phyloP scores from a whole-genome alignment of 2,888 invertebrate genomes.

The Poecilus cupreus region DNA sequence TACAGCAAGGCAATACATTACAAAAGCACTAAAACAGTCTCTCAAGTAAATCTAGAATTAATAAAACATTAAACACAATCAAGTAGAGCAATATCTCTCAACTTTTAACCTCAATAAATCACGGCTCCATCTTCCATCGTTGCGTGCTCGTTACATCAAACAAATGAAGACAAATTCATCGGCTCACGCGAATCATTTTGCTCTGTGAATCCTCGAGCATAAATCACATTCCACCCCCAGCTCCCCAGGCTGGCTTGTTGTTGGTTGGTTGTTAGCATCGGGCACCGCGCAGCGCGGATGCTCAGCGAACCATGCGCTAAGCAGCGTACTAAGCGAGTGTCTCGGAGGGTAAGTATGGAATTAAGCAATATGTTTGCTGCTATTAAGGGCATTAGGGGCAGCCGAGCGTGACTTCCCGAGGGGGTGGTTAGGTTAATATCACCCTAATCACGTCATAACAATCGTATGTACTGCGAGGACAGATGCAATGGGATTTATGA shows the following conservation, averaged over 20 bases:
- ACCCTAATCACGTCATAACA: constrained; percentile 58
- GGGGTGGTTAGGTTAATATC: constrained; percentile 56
- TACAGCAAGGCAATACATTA: not conserved
- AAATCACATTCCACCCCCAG: constrained; percentile 44
- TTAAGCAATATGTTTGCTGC: constrained; percentile 73
- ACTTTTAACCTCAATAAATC: not conserved
- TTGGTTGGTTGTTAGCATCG: not conserved
- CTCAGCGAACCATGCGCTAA: not conserved
- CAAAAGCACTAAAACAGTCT: not conserved
- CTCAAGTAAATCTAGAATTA: not conserved
- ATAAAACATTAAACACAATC: not conserved
- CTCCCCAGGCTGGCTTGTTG: not conserved
- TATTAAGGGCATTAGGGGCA: constrained; percentile 68
- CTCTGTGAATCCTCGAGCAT: constrained; percentile 21
- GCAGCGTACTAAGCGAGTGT: not conserved
- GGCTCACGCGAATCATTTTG: constrained; percentile 7
- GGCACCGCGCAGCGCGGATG: no score
- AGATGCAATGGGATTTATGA: not conserved
- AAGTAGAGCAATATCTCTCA: not conserved
- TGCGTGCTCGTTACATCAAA: constrained; percentile 7
- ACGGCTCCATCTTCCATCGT: not conserved
- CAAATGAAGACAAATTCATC: constrained; percentile 19
- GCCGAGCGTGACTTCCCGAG: constrained; percentile 48
- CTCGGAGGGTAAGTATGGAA: constrained; percentile 68
- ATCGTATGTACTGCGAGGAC: constrained; percentile 12